Conservation (phyloP, 2,888 invertebrate genomes). For the Gerosis bhagava region DNA sequence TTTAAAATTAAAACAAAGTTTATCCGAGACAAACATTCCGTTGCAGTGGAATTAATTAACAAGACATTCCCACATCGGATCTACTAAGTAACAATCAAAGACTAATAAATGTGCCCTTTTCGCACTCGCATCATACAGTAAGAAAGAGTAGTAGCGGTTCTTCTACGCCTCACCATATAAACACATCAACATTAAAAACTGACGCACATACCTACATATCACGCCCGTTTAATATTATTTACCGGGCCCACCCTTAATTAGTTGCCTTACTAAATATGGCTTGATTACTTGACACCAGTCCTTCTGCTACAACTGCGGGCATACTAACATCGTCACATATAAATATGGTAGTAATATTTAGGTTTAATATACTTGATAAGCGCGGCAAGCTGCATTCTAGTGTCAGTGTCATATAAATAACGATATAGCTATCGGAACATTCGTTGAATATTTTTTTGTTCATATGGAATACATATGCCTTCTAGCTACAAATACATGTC, state of each 20-base stretch:
- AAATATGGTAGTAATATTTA: constrained; percentile 14
- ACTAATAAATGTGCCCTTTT: constrained; percentile 17
- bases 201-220: constrained; percentile 14
- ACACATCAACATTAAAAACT: constrained; percentile 22
- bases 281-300: constrained; percentile 34
- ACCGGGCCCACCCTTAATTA: constrained; percentile 40
- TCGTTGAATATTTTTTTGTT: not conserved
- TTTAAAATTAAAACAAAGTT: no score
- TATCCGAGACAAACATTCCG: not conserved
- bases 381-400: constrained; percentile 1
- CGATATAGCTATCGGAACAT: not conserved
- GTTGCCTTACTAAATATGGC: constrained; percentile 33
- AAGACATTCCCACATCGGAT: constrained; percentile 3
- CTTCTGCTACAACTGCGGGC: constrained; percentile 4
- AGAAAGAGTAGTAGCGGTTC: constrained; percentile 11
- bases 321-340: constrained; percentile 3
- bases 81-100: constrained; percentile 13
- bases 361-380: constrained; percentile 11
- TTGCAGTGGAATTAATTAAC: constrained; percentile 7
- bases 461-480: no score
- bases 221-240: constrained; percentile 32
- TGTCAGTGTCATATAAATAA: not conserved
- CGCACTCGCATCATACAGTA: constrained; percentile 13
- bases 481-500: no score
- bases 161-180: constrained; percentile 18